Conservation (phyloP, 2,888 invertebrate genomes). For the Ommatoiulus sabulosus region DNA sequence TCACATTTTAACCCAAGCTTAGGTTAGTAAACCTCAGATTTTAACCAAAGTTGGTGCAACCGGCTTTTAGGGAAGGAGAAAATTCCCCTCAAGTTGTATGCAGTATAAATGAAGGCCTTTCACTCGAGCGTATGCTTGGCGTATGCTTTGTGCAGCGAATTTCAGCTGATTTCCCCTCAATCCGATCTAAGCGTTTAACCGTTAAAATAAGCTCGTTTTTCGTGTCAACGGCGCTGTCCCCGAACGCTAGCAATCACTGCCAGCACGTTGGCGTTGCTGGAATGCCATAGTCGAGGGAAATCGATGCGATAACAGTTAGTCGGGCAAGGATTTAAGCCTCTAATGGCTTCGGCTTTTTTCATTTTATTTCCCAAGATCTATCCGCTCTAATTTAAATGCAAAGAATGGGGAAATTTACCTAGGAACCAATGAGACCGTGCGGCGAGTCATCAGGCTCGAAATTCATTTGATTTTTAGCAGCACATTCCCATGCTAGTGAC, state of each 20-base stretch:
- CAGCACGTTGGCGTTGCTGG: neutral
- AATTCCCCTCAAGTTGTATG: no score
- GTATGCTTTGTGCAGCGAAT: no score
- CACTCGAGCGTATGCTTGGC: no score
- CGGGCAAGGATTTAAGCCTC: neutral
- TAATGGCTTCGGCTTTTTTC: neutral
- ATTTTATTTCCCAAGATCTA: neutral
- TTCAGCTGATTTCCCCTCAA: no score
- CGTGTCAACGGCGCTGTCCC: no score
- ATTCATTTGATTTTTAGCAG: conserved; percentile 23
- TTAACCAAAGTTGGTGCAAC: no score
- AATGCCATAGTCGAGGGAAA: neutral
- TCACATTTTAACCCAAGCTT: no score
- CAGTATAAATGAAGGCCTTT: no score
- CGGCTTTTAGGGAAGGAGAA: no score
- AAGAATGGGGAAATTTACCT: neutral
- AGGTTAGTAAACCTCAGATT: no score
- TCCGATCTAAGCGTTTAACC: no score
- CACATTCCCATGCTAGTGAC: conserved; percentile 5
- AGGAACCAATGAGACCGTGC: neutral
- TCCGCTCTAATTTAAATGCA: neutral
- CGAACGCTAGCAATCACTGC: neutral
- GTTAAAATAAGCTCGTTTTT: no score
- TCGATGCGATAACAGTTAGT: neutral
- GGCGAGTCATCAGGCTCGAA: neutral